Evolutionary conservation across 2,113 vertebrate genomes (phyloP).

Genomic region (Cepphus grylle): DNA sequence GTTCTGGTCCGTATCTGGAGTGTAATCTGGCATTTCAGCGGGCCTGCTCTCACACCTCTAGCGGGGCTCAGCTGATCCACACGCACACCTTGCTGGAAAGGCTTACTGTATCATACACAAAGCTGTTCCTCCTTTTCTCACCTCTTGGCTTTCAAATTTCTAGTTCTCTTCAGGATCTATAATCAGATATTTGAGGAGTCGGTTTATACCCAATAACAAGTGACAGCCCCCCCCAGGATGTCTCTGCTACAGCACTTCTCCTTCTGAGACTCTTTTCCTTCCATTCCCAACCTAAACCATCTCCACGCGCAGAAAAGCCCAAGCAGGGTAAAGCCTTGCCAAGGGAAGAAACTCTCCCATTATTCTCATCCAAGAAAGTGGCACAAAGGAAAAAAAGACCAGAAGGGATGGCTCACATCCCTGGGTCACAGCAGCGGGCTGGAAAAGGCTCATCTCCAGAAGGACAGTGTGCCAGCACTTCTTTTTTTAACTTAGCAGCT

Average conservation of each 20-base stretch:
- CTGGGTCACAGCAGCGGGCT: background rate
- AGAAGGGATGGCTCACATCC: background rate
- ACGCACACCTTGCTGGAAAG: background rate
- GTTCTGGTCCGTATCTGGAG: background rate
- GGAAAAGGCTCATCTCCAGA: conserved; percentile 23
- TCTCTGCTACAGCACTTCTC: background rate
- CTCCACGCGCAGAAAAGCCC: background rate
- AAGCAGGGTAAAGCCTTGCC: background rate
- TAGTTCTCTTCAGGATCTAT: background rate
- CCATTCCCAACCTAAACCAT: background rate
- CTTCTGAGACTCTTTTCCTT: background rate
- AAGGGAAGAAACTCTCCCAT: background rate
- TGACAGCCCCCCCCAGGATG: background rate
- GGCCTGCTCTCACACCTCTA: background rate
- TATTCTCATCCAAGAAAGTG: background rate
- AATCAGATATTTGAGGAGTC: background rate
- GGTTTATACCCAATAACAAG: background rate
- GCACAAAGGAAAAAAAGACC: background rate
- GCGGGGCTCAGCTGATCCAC: background rate
- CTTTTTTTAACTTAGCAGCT: conserved; percentile 36
- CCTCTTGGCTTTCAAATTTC: background rate
- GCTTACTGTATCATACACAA: background rate
- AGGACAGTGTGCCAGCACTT: conserved; percentile 24
- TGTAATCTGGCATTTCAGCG: background rate
- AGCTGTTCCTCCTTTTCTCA: background rate